Percentiles rank a stretch among this genome's conserved stretches.
Conservation (phyloP, 2,113 vertebrate species). For the Pelobates fuscus region DNA sequence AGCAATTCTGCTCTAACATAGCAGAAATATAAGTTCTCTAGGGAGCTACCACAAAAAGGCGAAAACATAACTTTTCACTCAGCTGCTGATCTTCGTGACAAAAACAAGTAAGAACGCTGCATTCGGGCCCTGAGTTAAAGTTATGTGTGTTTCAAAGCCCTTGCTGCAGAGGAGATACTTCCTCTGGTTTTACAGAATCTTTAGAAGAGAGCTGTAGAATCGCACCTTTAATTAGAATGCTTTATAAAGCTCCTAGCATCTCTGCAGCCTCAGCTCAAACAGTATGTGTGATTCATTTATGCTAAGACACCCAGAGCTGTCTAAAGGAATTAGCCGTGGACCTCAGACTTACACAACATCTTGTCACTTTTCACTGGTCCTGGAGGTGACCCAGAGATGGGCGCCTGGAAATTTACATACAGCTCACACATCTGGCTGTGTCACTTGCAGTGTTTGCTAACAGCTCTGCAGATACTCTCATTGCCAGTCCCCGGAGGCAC, state of each 20-base stretch:
- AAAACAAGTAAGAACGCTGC: no score
- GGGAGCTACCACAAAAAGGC: no score
- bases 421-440: slow-evolving; percentile 54
- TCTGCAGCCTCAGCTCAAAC: slow-evolving; percentile 57
- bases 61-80: no score
- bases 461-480: slow-evolving; percentile 51
- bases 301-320: slow-evolving; percentile 60
- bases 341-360: slow-evolving; percentile 59
- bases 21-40: no score
- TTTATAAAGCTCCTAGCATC: slow-evolving; percentile 59
- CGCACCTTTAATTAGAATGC: slow-evolving; percentile 64
- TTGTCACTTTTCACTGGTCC: slow-evolving; percentile 61
- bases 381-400: slow-evolving; percentile 58
- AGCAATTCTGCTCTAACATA: no score
- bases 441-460: slow-evolving; percentile 47
- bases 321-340: slow-evolving; percentile 53
- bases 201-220: slow-evolving; percentile 61
- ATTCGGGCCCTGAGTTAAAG: no score
- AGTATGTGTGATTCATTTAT: slow-evolving; percentile 68
- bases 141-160: no score
- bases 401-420: slow-evolving; percentile 49
- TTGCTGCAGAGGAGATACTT: no score
- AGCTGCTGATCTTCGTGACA: slow-evolving; percentile 13
- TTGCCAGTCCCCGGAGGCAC: slow-evolving; percentile 37
- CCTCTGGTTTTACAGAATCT: slow-evolving; percentile 47